phyloP scores from a whole-genome alignment of 1,140 invertebrate species.

The Drosophila auraria region DNA sequence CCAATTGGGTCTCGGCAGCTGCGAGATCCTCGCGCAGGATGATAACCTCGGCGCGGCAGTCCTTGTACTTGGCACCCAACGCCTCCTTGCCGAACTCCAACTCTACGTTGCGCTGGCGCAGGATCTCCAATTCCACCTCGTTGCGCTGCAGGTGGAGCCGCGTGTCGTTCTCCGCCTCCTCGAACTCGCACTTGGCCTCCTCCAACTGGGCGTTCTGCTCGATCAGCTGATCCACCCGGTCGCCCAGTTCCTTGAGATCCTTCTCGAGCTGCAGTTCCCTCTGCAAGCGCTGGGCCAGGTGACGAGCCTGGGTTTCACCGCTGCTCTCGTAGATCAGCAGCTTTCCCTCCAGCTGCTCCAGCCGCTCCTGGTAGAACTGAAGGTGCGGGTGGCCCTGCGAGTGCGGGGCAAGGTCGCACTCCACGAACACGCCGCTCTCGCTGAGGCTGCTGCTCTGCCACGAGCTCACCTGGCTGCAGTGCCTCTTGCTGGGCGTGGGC shows the following conservation, averaged over 20 bases:
- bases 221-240: slow-evolving; percentile 86
- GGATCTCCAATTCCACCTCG: slow-evolving; percentile 82
- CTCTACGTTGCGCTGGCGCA: slow-evolving; percentile 85
- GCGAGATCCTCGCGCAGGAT: slow-evolving; percentile 75
- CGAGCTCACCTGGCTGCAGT: slow-evolving; percentile 37
- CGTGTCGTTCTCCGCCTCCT: slow-evolving; percentile 90
- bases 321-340: slow-evolving; percentile 87
- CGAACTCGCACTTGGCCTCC: slow-evolving; percentile 89
- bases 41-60: slow-evolving; percentile 86
- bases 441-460: slow-evolving; percentile 86
- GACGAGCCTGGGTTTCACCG: slow-evolving; percentile 87
- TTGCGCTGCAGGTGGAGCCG: slow-evolving; percentile 88
- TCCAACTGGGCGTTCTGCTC: slow-evolving; percentile 87
- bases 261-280: slow-evolving; percentile 87
- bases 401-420: slow-evolving; percentile 69
- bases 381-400: slow-evolving; percentile 86
- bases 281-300: slow-evolving; percentile 87
- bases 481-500: slow-evolving; percentile 62
- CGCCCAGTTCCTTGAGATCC: slow-evolving; percentile 86
- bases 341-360: slow-evolving; percentile 87
- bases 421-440: slow-evolving; percentile 89
- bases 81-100: slow-evolving; percentile 85
- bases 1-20: slow-evolving; percentile 87
- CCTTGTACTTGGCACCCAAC: slow-evolving; percentile 85
- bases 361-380: slow-evolving; percentile 87